phyloP scores from a whole-genome alignment of 64 coral and sea anemone genomes.

The Actinia equina region DNA sequence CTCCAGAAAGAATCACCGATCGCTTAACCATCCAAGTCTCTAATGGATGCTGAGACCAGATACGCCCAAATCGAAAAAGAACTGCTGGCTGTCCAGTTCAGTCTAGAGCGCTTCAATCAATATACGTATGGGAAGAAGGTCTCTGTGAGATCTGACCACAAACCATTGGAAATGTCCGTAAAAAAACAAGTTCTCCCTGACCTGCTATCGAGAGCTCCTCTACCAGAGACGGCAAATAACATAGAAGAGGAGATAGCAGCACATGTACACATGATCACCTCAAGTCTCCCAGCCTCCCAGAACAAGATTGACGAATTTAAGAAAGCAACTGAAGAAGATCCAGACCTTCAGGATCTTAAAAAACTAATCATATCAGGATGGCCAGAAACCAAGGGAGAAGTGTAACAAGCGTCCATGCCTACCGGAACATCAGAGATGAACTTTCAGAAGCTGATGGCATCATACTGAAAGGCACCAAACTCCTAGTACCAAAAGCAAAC shows the following conservation, averaged over 20 bases:
- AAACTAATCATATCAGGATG: neutral
- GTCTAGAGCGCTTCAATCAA: slow-evolving; percentile 43
- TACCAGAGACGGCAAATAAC: neutral
- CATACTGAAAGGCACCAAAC: neutral
- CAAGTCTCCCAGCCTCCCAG: neutral
- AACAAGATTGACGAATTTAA: neutral
- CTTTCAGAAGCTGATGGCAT: neutral
- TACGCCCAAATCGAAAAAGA: slow-evolving; percentile 43
- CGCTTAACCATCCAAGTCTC: slow-evolving; percentile 17
- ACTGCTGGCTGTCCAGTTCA: slow-evolving; percentile 30
- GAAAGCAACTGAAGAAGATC: neutral
- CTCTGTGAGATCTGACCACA: slow-evolving; percentile 44
- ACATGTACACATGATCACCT: neutral
- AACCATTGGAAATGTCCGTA: slow-evolving; percentile 31
- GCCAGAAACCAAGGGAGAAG: slow-evolving; percentile 1
- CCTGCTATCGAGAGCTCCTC: slow-evolving; percentile 16
- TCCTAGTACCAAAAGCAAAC: neutral
- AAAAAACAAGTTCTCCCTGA: slow-evolving; percentile 51
- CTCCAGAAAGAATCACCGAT: slow-evolving; percentile 38
- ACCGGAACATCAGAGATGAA: slow-evolving; percentile 5
- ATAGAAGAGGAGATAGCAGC: neutral
- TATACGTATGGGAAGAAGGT: slow-evolving; percentile 48
- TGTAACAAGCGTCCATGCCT: neutral
- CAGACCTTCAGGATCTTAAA: neutral
- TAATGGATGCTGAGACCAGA: slow-evolving; percentile 20